These are phyloP conservation scores for Penaeus vannamei DNA, from an alignment of 1,140 invertebrate genomes.

Conservation along the genomic window DNA sequence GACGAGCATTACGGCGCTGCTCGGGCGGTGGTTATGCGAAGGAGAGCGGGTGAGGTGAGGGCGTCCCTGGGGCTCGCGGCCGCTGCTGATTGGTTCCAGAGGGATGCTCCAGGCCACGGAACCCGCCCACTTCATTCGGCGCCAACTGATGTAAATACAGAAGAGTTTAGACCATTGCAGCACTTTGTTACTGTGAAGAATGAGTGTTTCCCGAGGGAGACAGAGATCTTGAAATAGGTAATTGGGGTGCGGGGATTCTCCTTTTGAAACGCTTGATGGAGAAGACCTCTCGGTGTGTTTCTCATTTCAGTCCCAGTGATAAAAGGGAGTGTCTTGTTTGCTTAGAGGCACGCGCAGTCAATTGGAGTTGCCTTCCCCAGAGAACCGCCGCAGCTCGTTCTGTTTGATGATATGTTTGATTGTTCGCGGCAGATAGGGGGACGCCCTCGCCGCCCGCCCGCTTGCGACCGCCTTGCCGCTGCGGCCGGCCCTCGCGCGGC, in stretches of 20 bases:
- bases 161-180: slow-evolving; percentile 46
- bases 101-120: slow-evolving; percentile 40
- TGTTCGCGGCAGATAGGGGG: neutral
- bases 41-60: no score
- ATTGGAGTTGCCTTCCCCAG: slow-evolving; percentile 50
- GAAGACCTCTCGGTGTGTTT: slow-evolving; percentile 37
- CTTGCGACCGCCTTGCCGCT: no score
- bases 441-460: no score
- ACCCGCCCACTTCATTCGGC: slow-evolving; percentile 22
- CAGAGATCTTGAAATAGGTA: slow-evolving; percentile 65
- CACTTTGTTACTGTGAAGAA: slow-evolving; percentile 61
- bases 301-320: slow-evolving; percentile 62
- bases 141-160: slow-evolving; percentile 54
- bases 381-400: slow-evolving; percentile 6
- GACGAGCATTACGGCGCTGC: no score
- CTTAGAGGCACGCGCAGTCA: slow-evolving; percentile 42
- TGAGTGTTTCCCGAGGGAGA: slow-evolving; percentile 34
- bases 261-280: slow-evolving; percentile 49
- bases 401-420: slow-evolving; percentile 55
- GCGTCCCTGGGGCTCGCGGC: no score
- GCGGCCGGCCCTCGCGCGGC: no score
- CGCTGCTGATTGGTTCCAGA: slow-evolving; percentile 58
- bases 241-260: slow-evolving; percentile 41
- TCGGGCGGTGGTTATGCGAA: no score
- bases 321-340: slow-evolving; percentile 51